phyloP scores from a whole-genome alignment of 1,140 invertebrate species.

The Platyscapa corneri region DNA sequence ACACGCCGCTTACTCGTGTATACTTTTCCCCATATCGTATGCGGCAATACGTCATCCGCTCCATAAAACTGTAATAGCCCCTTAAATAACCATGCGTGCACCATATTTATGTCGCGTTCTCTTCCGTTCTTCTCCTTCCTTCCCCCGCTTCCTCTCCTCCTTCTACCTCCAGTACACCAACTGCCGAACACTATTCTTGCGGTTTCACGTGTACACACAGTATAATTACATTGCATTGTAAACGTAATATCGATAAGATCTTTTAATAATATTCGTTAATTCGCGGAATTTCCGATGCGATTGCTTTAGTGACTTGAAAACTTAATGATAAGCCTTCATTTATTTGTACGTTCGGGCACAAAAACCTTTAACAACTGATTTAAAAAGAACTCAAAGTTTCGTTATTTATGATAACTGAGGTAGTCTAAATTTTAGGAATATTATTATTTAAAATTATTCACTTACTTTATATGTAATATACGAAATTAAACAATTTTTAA shows the following conservation, averaged over 20 bases:
- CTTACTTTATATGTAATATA: neutral
- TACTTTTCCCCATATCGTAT: conserved; percentile 34
- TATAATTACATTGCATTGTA: neutral
- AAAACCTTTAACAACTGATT: neutral
- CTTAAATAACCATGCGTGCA: conserved; percentile 62
- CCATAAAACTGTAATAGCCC: conserved; percentile 63
- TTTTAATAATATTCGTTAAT: neutral
- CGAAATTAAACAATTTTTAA: neutral
- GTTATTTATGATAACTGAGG: neutral
- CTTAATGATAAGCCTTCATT: neutral
- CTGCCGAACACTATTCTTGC: neutral
- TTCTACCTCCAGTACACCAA: neutral
- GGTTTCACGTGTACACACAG: conserved; percentile 3
- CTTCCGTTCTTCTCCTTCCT: conserved; percentile 9
- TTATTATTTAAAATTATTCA: neutral
- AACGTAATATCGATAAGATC: neutral
- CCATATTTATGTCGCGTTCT: conserved; percentile 59
- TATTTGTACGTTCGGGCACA: neutral
- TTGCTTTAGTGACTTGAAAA: neutral
- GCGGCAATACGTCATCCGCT: conserved; percentile 60
- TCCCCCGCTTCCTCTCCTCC: neutral
- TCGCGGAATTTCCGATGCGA: neutral
- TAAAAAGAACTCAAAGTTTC: neutral
- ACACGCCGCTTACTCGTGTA: conserved; percentile 52
- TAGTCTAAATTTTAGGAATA: neutral